Conservation (phyloP, 2,113 vertebrate genomes). For the Alligator sinensis region DNA sequence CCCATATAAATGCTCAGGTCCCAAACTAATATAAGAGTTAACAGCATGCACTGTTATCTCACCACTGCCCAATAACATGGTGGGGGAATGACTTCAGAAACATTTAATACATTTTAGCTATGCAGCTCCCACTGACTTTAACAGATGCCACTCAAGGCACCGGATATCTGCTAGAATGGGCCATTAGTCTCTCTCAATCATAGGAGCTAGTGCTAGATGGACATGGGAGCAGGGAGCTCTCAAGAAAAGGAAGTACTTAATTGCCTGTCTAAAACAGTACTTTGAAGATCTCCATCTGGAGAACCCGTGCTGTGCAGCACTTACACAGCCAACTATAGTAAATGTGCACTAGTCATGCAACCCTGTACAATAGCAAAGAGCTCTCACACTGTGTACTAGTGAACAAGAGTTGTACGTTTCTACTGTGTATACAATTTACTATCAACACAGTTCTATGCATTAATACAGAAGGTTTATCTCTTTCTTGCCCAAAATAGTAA, state of each 20-base stretch:
- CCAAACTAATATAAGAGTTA: neutral
- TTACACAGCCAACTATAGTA: neutral
- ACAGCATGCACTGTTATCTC: neutral
- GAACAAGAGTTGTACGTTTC: neutral
- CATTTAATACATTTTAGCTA: neutral
- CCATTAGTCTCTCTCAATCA: neutral
- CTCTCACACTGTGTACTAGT: too few relatives aligned
- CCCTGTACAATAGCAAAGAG: neutral
- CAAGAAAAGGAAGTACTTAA: neutral
- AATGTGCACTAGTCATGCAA: accelerated
- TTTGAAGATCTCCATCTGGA: neutral
- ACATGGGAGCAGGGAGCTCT: accelerated
- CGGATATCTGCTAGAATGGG: neutral
- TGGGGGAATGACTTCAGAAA: neutral
- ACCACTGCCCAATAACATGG: neutral
- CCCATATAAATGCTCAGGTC: neutral
- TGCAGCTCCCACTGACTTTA: neutral
- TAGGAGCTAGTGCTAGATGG: neutral
- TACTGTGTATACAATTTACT: neutral
- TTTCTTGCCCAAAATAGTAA: neutral
- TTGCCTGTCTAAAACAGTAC: neutral
- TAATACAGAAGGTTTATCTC: neutral
- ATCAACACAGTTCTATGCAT: accelerated
- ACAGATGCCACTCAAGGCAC: neutral
- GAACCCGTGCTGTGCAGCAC: neutral